Percentiles rank a stretch among this genome's conserved stretches.
These are phyloP conservation scores for Listronotus oregonensis DNA, from an alignment of 1,140 invertebrate genomes.

Conservation along the genomic window DNA sequence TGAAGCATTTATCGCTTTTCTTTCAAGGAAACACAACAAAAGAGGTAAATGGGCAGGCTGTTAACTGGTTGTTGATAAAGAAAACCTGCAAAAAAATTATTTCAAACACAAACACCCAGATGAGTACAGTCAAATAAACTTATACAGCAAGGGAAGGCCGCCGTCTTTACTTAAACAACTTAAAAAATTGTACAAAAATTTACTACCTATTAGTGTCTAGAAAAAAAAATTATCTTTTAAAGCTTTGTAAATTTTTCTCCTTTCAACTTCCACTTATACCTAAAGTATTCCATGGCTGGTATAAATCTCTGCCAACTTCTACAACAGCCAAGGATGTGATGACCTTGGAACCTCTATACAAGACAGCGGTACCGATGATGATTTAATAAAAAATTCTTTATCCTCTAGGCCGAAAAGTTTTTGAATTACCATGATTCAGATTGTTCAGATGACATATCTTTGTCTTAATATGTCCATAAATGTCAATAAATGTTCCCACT, in stretches of 20 bases:
- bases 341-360: conserved; percentile 4
- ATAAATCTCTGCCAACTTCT: conserved; percentile 1
- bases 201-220: not conserved
- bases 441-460: conserved; percentile 15
- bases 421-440: conserved; percentile 4
- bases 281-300: not conserved
- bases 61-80: no score
- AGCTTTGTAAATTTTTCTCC: conserved; percentile 9
- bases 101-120: no score
- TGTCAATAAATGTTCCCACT: no score
- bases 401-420: not conserved
- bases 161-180: no score
- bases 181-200: no score
- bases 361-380: conserved; percentile 2
- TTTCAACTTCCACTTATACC: conserved; percentile 8
- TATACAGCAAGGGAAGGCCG: no score
- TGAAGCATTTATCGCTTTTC: no score
- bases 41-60: no score
- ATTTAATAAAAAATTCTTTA: conserved; percentile 11
- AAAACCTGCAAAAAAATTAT: no score
- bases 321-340: not conserved
- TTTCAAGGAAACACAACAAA: no score
- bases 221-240: conserved; percentile 1
- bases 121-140: no score
- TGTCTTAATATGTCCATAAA: no score